Evolutionary conservation across 2,888 invertebrate species (phyloP), one percentile per base, ranked within the genome.

Genomic region (Thumatha senex): DNA sequence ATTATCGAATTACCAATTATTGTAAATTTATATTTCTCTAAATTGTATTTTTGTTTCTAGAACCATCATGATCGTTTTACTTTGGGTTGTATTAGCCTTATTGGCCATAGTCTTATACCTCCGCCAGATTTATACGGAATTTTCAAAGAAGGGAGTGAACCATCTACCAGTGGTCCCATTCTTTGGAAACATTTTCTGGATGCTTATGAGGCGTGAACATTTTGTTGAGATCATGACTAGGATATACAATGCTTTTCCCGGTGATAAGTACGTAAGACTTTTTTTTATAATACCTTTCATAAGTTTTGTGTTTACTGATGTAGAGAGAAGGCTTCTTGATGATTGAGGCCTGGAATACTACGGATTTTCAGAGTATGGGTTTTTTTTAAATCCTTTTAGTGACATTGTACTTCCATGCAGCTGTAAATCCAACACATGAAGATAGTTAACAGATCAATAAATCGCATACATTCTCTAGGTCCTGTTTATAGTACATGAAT

Each of bases 121-220:
- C 0, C 45, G 29, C 1, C 52, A 46, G 13, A n/a, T 30, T 1
- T 60, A 63, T 48, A 38, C 60, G 0, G 46, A 15, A 14, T 15
- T 63, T 2, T 47, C 51, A 2, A 51, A 41, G 4, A 12, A 18
- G 7, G 62, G 59, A 0, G 40, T 63, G 15, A 63, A 54, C 34
- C 49, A 63, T 38, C 34, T 31, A 8, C 63, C 63, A 3, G 11
- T 42, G 7, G 30, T 63, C 1, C 63, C 63, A 0, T 15, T 57
- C 14, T 53, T 63, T 4, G 63, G 60, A 2, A 45, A 63, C 29
- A 13, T 55, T 1, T 34, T 47, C 12, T 48, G 54, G 50, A 29
- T 47, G 9, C 34, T 59, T 2, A 15, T 50, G 12, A 46, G 50
- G 11, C 42, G 43, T 10, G 59, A 59, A 29, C 52, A 58, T 36